A percentile compares a stretch with the other conserved stretches of the same genome.
These are phyloP conservation scores for Gallinago paraguaiae DNA, from an alignment of 2,113 vertebrate genomes.

Conservation along the genomic window DNA sequence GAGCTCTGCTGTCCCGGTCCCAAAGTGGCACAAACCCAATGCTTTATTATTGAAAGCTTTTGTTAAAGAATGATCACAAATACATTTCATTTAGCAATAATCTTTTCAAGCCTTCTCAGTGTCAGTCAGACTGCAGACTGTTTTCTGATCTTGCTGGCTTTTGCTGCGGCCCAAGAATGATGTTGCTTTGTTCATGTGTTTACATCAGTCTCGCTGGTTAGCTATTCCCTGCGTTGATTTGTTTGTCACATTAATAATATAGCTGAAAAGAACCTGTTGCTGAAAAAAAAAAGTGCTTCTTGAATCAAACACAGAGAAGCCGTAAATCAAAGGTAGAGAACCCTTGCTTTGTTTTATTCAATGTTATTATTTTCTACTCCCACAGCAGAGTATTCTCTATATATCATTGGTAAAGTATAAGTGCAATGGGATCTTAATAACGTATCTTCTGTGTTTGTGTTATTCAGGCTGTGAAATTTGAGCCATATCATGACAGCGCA, in stretches of 20 bases:
- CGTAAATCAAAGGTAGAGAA: background rate
- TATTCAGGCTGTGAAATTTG: slow-evolving; percentile 95
- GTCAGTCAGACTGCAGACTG: background rate
- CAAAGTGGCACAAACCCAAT: rapidly evolving
- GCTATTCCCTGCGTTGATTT: rapidly evolving
- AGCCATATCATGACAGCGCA: slow-evolving; percentile 96
- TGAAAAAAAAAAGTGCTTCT: background rate
- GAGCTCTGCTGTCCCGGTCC: background rate
- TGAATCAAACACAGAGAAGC: background rate
- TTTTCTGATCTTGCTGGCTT: background rate
- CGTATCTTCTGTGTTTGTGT: slow-evolving; percentile 42
- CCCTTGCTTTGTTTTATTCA: background rate
- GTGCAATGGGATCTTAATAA: background rate
- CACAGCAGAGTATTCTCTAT: background rate
- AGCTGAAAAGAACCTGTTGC: background rate
- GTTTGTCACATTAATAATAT: background rate
- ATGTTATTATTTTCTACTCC: background rate
- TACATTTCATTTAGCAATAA: background rate
- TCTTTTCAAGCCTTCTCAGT: background rate
- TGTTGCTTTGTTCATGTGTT: background rate
- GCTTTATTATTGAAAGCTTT: background rate
- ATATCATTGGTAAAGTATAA: background rate
- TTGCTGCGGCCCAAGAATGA: background rate
- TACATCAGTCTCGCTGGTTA: rapidly evolving
- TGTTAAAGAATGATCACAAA: background rate